Base-by-base conservation (phyloP, 2,888 invertebrate species). In the Sisyra nigra region DNA sequence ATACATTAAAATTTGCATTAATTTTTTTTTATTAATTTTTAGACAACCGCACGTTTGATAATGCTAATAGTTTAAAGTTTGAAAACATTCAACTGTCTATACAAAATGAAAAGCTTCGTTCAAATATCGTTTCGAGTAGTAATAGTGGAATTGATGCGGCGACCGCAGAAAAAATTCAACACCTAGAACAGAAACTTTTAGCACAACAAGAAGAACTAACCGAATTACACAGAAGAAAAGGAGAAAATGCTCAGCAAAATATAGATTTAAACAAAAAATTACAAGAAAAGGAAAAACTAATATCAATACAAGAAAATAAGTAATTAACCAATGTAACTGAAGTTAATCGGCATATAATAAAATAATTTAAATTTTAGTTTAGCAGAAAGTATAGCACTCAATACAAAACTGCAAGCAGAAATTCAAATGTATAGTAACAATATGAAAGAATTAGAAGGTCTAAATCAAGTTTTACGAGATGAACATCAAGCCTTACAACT, bases 401-500 rank as follows among this genome's bases (percentile, higher is more conserved):
- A 77, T 60, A 70, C 67, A 40, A 76, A 74, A 39, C 62, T 86
- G 38, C 69, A 77, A 50, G 76, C 78, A 34, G 85, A 87, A 63
- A 76, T 85, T 42, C 71, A 76, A 53, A 72, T 80, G 69, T 73
- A 80, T 51, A 73, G 76, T 56, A 73, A 69, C 46, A 81, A 73
- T 54, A 75, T 83, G 61, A 70, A 71, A 46, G 85, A 87, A 58
- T 60, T 89, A 41, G 81, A 89, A 63, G 76, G 77, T 49, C 66
- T 88, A 9, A 92, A 91, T 64, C 86, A 92, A 66, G 78, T 88
- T 51, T 62, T 96, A 44, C 74, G 84, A 55, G 96, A 97, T 64
- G 96, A 97, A 64, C 87, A 94, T 59, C 88, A 92, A 61, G 92
- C 94, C 0, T 63, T 94, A 47, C 93, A 94, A 57, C 70, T 97